Conservation (phyloP, 2,888 invertebrate genomes). For the Periphyllus acericola region DNA sequence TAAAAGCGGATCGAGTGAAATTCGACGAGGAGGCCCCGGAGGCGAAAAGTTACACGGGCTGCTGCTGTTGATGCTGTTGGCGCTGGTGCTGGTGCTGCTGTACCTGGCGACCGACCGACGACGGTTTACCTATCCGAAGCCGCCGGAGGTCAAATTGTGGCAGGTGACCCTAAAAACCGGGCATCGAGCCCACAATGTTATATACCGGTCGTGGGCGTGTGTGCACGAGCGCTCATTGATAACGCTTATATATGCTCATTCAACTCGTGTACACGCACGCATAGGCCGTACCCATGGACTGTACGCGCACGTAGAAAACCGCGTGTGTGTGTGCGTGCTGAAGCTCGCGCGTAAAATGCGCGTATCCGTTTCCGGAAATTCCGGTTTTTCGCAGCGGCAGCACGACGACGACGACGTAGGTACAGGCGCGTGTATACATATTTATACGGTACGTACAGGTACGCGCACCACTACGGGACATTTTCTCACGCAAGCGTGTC, state of each 20-base stretch:
- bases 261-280: not conserved
- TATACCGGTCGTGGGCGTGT: constrained; percentile 53
- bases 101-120: not conserved
- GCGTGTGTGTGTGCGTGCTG: not conserved
- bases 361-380: constrained; percentile 54
- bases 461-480: not conserved
- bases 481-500: constrained; percentile 42
- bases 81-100: not conserved
- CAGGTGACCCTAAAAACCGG: constrained; percentile 58
- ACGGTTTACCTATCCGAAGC: not conserved
- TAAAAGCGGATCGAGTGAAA: constrained; percentile 38
- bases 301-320: not conserved
- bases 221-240: constrained; percentile 46
- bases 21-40: not conserved
- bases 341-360: not conserved
- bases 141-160: constrained; percentile 53
- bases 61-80: not conserved
- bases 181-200: constrained; percentile 22
- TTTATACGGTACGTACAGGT: not conserved
- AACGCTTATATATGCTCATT: constrained; percentile 32
- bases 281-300: not conserved
- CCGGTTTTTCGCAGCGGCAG: constrained; percentile 48
- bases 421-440: no score
- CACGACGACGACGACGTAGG: not conserved
- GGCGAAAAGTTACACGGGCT: constrained; percentile 27